Evolutionary conservation across 2,888 invertebrate genomes (phyloP), one percentile per base, ranked within the genome.

Genomic region (Chesias legatella): DNA sequence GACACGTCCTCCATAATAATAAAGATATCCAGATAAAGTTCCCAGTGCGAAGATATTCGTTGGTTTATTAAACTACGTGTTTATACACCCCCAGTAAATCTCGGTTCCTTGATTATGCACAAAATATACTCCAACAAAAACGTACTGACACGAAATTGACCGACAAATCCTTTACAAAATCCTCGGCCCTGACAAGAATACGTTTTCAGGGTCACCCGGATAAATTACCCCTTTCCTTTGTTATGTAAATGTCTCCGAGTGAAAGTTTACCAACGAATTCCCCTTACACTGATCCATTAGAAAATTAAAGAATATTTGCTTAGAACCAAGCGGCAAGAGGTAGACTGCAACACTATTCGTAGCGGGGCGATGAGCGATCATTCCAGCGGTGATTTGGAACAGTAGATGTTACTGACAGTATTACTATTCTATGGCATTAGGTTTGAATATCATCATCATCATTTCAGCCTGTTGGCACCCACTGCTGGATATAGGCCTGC

Each of bases 221-320:
- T 69, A 66, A 68, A 63, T 73, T 69, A 77, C 77, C 76, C 76
- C 73, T 79, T 74, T 68, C 58, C 72, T 80, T 83, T 82, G 78
- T 82, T 76, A 82, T 80, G 80, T 77, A 80, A 83, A 83, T 82
- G 74, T 79, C 73, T 66, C 58, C 67, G 63, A 68, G 65, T 63
- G 61, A 73, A 80, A 75, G 74, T 79, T 79, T 77, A 71, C 70
- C 69, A 69, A 74, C 81, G 74, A 79, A 78, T 70, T 71, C 74
- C 74, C 70, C 63, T 62, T 63, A 68, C 59, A 67, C 61, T 68
- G 68, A 80, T 79, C 80, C 80, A 83, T 83, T 84, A 82, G 75
- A 80, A 80, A 83, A 80, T 81, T 77, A 80, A 83, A 80, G 76
- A 76, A 76, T 67, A 67, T 74, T 79, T 68, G 68, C 69, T 71